A percentile compares a stretch with the other conserved stretches of the same genome.
phyloP scores from a whole-genome alignment of 2,797 vertebrate species.

The Enteromius anoplus region DNA sequence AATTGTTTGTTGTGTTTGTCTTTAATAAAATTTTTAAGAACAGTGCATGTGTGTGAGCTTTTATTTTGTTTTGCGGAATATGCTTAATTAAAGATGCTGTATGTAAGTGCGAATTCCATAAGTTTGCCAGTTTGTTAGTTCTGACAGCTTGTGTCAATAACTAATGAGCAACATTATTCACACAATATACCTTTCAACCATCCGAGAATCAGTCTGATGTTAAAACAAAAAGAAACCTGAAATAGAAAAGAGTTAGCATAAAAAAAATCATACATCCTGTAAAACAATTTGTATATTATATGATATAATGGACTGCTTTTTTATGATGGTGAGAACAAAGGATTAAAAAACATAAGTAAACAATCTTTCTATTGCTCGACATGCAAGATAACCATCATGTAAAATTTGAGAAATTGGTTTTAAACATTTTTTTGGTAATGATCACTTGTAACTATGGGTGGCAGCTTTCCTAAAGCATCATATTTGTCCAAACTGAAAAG shows the following conservation, averaged over 20 bases:
- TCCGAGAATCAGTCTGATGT: background rate
- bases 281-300: background rate
- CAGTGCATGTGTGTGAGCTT: background rate
- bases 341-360: background rate
- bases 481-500: background rate
- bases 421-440: background rate
- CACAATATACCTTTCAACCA: background rate
- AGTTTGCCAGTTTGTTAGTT: background rate
- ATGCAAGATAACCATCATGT: background rate
- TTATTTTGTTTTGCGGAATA: background rate
- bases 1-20: background rate
- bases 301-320: background rate
- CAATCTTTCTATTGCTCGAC: background rate
- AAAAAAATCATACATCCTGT: background rate
- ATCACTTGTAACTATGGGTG: background rate
- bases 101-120: background rate
- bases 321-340: background rate
- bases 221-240: background rate
- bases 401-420: background rate
- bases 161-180: background rate
- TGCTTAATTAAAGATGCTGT: background rate
- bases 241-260: background rate
- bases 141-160: background rate
- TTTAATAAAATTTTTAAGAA: background rate
- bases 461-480: background rate